Evolutionary conservation across 2,113 vertebrate species (phyloP).

Genomic region (Himantopus leucocephalus): DNA sequence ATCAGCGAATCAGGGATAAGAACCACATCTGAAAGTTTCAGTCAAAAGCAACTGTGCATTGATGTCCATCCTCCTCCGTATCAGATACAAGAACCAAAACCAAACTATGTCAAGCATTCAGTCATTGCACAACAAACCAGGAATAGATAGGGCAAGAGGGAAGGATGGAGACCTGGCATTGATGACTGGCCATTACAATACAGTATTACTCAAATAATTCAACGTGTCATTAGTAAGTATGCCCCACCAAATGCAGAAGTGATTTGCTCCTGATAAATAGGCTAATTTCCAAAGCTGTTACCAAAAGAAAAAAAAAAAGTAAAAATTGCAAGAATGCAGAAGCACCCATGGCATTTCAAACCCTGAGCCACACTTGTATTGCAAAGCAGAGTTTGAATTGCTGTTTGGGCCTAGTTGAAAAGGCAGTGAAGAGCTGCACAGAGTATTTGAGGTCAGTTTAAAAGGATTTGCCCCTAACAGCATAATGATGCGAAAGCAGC

Average conservation of each 20-base stretch:
- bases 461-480: neutral
- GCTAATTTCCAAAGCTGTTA: neutral
- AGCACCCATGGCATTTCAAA: neutral
- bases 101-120: neutral
- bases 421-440: neutral
- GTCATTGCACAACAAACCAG: neutral
- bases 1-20: neutral
- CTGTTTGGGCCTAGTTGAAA: neutral
- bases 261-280: neutral
- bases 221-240: neutral
- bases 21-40: neutral
- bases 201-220: constrained; percentile 37
- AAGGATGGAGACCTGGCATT: neutral
- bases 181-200: neutral
- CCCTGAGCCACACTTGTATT: neutral
- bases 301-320: neutral
- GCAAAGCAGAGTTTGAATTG: neutral
- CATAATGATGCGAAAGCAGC: neutral
- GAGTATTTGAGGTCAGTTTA: neutral
- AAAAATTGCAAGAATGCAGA: neutral
- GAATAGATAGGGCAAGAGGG: neutral
- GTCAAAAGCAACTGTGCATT: neutral
- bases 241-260: neutral
- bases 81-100: neutral
- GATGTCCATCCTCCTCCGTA: neutral